Base-by-base conservation (phyloP, 2,888 invertebrate genomes). In the Galeruca laticollis region DNA sequence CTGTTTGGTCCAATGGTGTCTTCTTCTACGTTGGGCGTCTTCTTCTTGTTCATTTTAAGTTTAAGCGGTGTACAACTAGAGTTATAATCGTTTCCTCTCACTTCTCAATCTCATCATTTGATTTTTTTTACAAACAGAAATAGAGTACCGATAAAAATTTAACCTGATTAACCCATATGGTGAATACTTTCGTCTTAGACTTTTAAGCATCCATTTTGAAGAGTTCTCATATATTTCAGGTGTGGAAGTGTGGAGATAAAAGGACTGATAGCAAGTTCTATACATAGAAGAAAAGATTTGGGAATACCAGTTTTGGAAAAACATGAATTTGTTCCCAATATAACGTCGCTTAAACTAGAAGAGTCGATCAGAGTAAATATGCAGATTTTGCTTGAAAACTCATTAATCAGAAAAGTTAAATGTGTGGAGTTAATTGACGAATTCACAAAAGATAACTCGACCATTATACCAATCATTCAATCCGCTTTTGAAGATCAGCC, bases 271-370 rank as follows among this genome's bases (percentile, higher is more conserved):
- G 94, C 94, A 0, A 93, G 91, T 68, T 89, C 92, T 0, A 94
- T 96, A 49, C 89, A 93, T 0, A 88, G 91, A 75, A 89, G 89
- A 56, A 87, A 90, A 71, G 90, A 90, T 18, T 89, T 92, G 31
- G 91, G 91, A 11, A 87, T 91, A n/a, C 94, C 95, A 1, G 90
- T 94, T 0, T 84, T 95, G 21, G 95, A 96, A 83, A 90, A 90
- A 82, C 92, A 92, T 81, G 86, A 88, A 70, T 95, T 95, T 80
- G 82, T 94, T 9, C 89, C 94, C 0, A 90, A 93, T 83, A 72
- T 77, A 43, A 69, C 76, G 0, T 40, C 68, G n/a, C 67, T 84
- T 9, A 49, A 75, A 9, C 15, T 80, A 0, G 69, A 76, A 8
- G 66, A 81, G 62, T 87, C 90, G 0, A 84, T 91, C 0, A 86